phyloP scores from a whole-genome alignment of 2,113 vertebrate genomes.

The Rhombomys opimus region DNA sequence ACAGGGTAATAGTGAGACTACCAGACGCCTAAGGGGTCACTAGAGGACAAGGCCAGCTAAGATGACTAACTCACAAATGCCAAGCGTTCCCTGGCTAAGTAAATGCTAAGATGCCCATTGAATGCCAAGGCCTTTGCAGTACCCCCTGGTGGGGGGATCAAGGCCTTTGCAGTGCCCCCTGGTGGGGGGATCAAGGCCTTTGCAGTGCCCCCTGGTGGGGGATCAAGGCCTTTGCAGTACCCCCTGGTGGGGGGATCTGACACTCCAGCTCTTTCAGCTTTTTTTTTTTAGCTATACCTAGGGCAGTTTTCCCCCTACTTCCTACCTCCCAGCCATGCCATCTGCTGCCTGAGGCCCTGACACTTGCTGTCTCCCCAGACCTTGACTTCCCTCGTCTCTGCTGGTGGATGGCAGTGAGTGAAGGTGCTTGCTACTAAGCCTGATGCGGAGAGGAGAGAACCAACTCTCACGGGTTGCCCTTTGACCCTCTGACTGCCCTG shows the following conservation, averaged over 20 bases:
- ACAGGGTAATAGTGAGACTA: neutral
- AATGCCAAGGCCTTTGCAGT: neutral
- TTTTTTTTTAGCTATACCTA: neutral
- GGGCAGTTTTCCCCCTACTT: neutral
- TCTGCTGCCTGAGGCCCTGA: neutral
- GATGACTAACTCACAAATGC: neutral
- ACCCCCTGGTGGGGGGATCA: neutral
- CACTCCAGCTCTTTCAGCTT: neutral
- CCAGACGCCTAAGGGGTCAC: neutral
- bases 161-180: neutral
- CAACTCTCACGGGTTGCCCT: neutral
- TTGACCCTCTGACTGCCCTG: neutral
- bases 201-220: neutral
- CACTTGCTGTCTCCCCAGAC: neutral
- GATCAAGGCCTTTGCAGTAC: neutral
- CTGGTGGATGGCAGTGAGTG: neutral
- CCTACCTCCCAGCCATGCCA: neutral
- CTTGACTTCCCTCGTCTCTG: neutral
- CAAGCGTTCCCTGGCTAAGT: neutral
- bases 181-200: neutral
- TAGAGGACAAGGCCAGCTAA: neutral
- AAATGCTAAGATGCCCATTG: neutral
- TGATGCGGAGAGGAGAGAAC: neutral
- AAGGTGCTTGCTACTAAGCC: neutral
- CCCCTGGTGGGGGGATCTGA: neutral